A percentile compares a stretch with the other conserved stretches of the same genome.
Evolutionary conservation across 2,113 vertebrate species (phyloP).

Genomic region (Phalacrocorax brasilianus): DNA sequence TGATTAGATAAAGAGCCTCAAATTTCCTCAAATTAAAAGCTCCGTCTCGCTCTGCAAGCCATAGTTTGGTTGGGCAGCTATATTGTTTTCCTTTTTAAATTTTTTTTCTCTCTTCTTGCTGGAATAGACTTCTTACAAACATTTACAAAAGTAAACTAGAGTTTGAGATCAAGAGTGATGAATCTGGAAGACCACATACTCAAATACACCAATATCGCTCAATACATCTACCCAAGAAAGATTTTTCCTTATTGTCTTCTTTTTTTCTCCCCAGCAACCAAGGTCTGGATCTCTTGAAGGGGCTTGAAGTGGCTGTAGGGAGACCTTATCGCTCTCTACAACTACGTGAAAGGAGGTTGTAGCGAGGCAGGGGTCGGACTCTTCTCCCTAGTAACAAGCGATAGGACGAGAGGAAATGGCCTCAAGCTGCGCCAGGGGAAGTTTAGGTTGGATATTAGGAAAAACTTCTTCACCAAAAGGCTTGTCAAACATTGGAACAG

Average conservation of each 20-base stretch:
- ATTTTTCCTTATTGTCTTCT: background rate
- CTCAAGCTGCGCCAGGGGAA: too few species aligned
- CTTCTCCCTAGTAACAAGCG: too few species aligned
- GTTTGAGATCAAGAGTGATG: background rate
- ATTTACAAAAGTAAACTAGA: background rate
- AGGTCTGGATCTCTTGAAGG: background rate
- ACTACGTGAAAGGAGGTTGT: too few species aligned
- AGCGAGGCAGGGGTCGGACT: too few species aligned
- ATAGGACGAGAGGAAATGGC: too few species aligned
- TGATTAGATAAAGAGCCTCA: background rate
- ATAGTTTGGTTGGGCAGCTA: background rate
- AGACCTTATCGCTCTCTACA: too few species aligned
- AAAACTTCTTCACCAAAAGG: too few species aligned
- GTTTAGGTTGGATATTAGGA: too few species aligned
- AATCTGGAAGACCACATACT: background rate
- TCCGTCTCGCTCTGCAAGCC: background rate
- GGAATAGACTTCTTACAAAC: background rate
- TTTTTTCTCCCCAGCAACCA: background rate
- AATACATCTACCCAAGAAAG: background rate
- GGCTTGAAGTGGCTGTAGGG: background rate
- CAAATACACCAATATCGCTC: background rate
- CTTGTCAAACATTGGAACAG: too few species aligned
- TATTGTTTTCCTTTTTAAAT: background rate
- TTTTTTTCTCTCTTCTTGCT: background rate
- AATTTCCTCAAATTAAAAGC: background rate